Evolutionary conservation across 2,113 vertebrate genomes (phyloP), one percentile per base, ranked within the genome.

Genomic region (Paramormyrops kingsleyae): DNA sequence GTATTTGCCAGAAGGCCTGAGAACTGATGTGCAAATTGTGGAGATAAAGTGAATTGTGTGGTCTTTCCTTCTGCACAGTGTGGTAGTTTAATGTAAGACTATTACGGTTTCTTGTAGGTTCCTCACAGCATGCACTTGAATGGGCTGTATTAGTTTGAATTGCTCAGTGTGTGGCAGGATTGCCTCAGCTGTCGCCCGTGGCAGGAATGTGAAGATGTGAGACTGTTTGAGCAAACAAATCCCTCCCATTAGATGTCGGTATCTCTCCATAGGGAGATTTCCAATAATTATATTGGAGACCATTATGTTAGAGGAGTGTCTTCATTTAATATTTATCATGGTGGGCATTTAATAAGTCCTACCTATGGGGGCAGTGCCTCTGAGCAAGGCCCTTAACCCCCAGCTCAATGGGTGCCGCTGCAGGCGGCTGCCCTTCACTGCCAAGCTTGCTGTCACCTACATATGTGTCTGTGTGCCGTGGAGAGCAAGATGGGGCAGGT

Each of bases 1-100:
- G 83, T 24, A 24, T 84, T 84, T 46, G 21, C 44, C 13, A 83
- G 77, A 83, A 42, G 42, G 77, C 39, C 77, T 83, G 77, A 44
- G 42, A 83, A 21, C 83, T 84, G 83, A 44, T 84, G 83, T 84
- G 44, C 83, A 88, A 74, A 70, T 88, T 88, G 66, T 27, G 17
- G 4, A 77, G 47, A 47, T n/a, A 70, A 35, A 77, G 19, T 56
- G 31, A 50, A 70, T 31, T 24, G 46, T 21, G 62, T 66, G 62
- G 47, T 56, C 3, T 49, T 46, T 46, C n/a, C 31, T 50, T 88
- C 66, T 88, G 31, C 47, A 9, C 13, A 27, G 1, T 62, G 17
- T 70, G 13, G 24, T 24, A 70, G 87, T 46, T 46, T 47, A 62
- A 88, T 88, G 56, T 24, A 27, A 24, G 15, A 13, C 21, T 88